Evolutionary conservation across 2,888 invertebrate species (phyloP).

Genomic region (Calameuta idolon): DNA sequence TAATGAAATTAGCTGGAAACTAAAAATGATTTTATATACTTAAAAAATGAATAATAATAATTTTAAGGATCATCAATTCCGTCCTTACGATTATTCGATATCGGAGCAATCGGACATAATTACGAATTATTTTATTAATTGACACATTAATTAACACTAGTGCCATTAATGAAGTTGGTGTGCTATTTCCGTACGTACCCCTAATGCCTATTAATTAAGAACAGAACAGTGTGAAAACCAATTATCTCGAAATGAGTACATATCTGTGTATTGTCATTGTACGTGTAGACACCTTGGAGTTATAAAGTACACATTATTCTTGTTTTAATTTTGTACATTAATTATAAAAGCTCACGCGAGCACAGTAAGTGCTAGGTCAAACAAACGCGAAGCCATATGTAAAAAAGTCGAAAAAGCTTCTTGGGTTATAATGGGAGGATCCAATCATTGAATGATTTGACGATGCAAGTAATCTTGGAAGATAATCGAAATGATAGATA

Average conservation of each 20-base stretch:
- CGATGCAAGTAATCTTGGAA: not conserved
- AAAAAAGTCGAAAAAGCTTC: not conserved
- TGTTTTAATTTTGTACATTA: not conserved
- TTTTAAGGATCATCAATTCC: not conserved
- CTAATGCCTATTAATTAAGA: constrained; percentile 20
- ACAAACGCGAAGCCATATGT: not conserved
- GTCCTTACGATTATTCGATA: not conserved
- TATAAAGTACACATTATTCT: not conserved
- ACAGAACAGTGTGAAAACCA: constrained; percentile 3
- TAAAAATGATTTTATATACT: not conserved
- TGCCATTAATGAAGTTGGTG: constrained; percentile 39
- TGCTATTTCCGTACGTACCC: constrained; percentile 26
- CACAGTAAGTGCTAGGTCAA: not conserved
- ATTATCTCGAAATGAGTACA: constrained; percentile 21
- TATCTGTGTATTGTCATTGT: constrained; percentile 7
- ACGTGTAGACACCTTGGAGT: constrained; percentile 2
- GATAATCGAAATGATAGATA: not conserved
- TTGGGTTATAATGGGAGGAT: not conserved
- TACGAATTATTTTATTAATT: constrained; percentile 29
- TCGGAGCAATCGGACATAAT: constrained; percentile 29
- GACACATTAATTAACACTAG: constrained; percentile 37
- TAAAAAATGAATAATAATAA: not conserved
- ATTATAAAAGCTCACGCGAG: not conserved
- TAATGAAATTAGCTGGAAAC: not conserved
- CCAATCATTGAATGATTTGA: not conserved